A percentile compares a stretch with the other conserved stretches of the same genome.
Evolutionary conservation across 2,113 vertebrate genomes (phyloP).

Genomic region (Passer montanus): DNA sequence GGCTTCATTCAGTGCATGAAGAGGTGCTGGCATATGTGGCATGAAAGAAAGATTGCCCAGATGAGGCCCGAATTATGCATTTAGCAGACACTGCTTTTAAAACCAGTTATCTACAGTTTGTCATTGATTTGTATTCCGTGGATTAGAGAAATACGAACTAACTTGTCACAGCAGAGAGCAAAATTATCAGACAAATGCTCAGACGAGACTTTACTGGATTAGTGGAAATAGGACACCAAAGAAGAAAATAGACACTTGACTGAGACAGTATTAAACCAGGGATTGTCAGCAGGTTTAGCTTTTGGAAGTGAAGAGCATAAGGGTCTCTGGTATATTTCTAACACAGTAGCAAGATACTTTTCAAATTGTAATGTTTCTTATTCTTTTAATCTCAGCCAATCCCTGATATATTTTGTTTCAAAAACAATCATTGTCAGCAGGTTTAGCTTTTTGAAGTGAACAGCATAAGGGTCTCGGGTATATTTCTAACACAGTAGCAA

Average conservation of each 20-base stretch:
- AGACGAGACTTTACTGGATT: neutral
- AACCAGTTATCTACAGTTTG: neutral
- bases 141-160: neutral
- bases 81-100: neutral
- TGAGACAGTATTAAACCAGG: neutral
- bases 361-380: neutral
- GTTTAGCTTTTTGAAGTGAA: too few relatives aligned
- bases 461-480: too few relatives aligned
- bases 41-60: neutral
- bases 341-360: neutral
- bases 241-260: neutral
- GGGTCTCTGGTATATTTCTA: neutral
- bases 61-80: neutral
- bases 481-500: too few relatives aligned
- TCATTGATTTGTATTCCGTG: neutral
- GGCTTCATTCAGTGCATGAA: neutral
- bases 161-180: neutral
- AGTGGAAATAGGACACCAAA: neutral
- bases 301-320: neutral
- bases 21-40: neutral
- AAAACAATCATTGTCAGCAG: too few relatives aligned
- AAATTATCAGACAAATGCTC: neutral
- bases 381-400: neutral
- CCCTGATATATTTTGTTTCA: neutral
- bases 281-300: neutral